Conservation (phyloP, 2,113 vertebrate genomes). For the Oreocharis arfaki region DNA sequence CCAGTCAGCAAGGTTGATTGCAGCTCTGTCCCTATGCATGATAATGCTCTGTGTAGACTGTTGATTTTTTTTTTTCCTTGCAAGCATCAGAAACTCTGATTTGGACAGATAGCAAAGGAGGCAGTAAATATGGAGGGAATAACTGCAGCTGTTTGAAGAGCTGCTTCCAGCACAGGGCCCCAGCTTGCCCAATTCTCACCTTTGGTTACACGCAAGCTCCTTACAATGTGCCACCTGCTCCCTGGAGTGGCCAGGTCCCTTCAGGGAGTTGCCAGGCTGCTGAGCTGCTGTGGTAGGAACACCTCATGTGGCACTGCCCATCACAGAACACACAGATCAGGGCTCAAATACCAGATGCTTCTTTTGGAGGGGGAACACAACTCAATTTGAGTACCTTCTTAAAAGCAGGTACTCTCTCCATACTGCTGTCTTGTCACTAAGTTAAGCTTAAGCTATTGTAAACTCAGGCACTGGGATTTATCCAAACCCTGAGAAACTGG, state of each 20-base stretch:
- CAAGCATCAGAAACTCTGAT: constrained; percentile 10
- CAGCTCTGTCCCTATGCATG: constrained; percentile 7
- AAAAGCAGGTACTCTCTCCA: background rate
- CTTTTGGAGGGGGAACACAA: background rate
- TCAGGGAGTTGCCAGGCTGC: background rate
- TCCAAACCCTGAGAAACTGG: background rate
- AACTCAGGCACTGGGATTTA: background rate
- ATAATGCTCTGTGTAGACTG: background rate
- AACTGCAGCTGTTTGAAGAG: background rate
- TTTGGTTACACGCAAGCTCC: background rate
- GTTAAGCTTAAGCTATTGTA: background rate
- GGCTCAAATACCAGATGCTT: background rate
- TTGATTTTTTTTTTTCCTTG: background rate
- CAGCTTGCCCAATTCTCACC: background rate
- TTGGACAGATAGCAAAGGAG: background rate
- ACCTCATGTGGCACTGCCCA: background rate
- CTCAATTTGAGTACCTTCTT: background rate
- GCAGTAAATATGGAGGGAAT: background rate
- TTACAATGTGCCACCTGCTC: background rate
- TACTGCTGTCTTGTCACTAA: background rate
- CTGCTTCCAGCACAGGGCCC: background rate
- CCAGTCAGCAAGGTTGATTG: background rate
- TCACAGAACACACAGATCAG: background rate
- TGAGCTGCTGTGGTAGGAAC: background rate
- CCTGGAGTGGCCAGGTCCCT: background rate